Evolutionary conservation across 2,888 invertebrate species (phyloP), one percentile per base, ranked within the genome.

Genomic region (Tenthredo amoena): DNA sequence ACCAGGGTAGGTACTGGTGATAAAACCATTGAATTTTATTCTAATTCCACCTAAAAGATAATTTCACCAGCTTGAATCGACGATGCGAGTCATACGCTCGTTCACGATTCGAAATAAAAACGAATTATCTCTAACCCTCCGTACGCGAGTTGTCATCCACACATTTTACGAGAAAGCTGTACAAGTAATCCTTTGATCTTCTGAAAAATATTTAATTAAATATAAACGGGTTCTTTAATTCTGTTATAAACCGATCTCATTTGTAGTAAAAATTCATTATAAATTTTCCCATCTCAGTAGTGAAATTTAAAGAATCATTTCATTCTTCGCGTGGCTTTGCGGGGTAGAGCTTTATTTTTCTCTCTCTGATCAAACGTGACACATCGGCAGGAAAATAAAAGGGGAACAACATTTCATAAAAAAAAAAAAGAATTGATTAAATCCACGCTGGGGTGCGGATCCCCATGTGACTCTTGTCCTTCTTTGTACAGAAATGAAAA

Each of bases 391-490:
- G 26, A 43, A 31, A 43, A 43, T n/a, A n/a, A 74, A 31, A 34
- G 18, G 5, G 26, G 12, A 62, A 62, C 62, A 62, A 12, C 10
- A 62, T 62, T 68, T 34, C 34, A 34, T 68, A 18, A 6, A 43
- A 21, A 21, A n/a, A 47, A 74, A n/a, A 74, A 43, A 7, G 34
- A 50, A 50, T 55, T 50, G 77, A 77, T 77, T 50, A 50, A 55
- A 77, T 50, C 77, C 50, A 31, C 9, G 50, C 10, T 77, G 50
- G 50, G 50, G 18, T 34, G 31, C 76, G 15, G 12, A 76, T 76
- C 76, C 76, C 47, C 7, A n/a, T 47, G 26, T 76, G 76, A 76
- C 55, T 55, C 77, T 77, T 55, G 31, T n/a, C 9, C 77, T 31
- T 34, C 34, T 77, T 77, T 34, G 55, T 31, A 50, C 77, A 55